Conservation (phyloP, 2,888 invertebrate genomes). For the Therioaphis trifolii region DNA sequence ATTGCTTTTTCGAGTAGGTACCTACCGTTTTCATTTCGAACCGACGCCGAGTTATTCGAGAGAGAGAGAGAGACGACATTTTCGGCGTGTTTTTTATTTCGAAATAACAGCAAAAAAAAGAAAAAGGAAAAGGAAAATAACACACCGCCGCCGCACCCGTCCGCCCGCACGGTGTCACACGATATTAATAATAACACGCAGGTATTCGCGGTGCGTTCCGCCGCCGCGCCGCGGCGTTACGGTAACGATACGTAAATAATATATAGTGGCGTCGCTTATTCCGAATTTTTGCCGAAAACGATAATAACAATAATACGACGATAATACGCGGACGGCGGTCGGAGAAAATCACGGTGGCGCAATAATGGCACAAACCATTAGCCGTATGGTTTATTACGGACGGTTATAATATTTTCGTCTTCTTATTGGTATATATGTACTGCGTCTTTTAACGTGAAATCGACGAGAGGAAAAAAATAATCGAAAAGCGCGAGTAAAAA, state of each 20-base stretch:
- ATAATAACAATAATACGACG: slow-evolving; percentile 5
- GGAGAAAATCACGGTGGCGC: not conserved
- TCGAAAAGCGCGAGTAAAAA: too few species aligned
- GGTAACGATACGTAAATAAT: not conserved
- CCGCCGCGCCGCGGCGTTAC: too few species aligned
- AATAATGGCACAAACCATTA: slow-evolving; percentile 50
- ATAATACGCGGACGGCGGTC: slow-evolving; percentile 21
- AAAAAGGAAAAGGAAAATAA: too few species aligned
- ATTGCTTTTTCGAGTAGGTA: slow-evolving; percentile 23
- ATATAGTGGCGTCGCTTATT: not conserved
- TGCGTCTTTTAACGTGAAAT: not conserved
- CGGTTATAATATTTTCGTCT: not conserved
- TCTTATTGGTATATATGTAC: not conserved
- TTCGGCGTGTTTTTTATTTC: not conserved
- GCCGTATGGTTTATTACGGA: slow-evolving; percentile 28
- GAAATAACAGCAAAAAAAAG: too few species aligned
- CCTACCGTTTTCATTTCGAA: slow-evolving; percentile 1
- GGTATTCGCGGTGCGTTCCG: not conserved
- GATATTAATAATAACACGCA: not conserved
- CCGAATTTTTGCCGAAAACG: slow-evolving; percentile 30
- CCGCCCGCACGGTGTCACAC: too few species aligned
- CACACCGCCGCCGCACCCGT: too few species aligned
- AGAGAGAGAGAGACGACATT: too few species aligned
- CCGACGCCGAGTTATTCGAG: too few species aligned
- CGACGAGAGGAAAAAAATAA: not conserved